Evolutionary conservation across 2,113 vertebrate genomes (phyloP), one percentile per base, ranked within the genome.

Genomic region (Aldabrachelys gigantea): DNA sequence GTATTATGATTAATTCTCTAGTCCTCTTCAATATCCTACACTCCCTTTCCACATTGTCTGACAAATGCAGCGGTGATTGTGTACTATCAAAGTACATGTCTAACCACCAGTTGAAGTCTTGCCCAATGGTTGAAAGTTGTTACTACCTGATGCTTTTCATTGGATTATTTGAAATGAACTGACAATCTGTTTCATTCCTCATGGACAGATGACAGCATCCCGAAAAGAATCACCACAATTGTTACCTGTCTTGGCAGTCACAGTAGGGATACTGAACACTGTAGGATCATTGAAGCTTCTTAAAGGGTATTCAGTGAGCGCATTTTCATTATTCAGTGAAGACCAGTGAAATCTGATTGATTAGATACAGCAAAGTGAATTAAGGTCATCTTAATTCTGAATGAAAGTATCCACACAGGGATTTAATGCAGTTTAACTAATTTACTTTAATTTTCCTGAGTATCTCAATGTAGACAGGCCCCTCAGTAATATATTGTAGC

Each of bases 1-100:
- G 84, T 1, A 92, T 54, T 95, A 81, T 95, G n/a, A 96, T 80
- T 78, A 95, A 91, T 78, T 93, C 89, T 91, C 10, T 59, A 75
- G 53, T 90, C 78, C 25, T 95, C 86, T 93, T 82, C 50, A 93
- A 2, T 75, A 31, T 78, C 24, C 79, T 93, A 56, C 83, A 21
- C 3, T 80, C 83, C 31, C 76, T 87, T 86, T 81, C 13, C 8
- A 31, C 11, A 54, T 80, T 89, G 62, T 78, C 27, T 62, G 31
- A 80, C 1, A 91, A 87, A 95, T 81, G 1, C 4, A 90, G 59
- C 80, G 52, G 35, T 76, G 47, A 54, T 78, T 87, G 85, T 80
- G 31, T 69, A 78, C 27, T 44, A 80, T 80, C 82, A 88, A 87
- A 90, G 9, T 72, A 41, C 52, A 52, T 29, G 89, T 92, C 59